These are phyloP conservation scores for Campylomormyrus tamandua DNA, from an alignment of 2,113 vertebrate genomes.

Conservation along the genomic window DNA sequence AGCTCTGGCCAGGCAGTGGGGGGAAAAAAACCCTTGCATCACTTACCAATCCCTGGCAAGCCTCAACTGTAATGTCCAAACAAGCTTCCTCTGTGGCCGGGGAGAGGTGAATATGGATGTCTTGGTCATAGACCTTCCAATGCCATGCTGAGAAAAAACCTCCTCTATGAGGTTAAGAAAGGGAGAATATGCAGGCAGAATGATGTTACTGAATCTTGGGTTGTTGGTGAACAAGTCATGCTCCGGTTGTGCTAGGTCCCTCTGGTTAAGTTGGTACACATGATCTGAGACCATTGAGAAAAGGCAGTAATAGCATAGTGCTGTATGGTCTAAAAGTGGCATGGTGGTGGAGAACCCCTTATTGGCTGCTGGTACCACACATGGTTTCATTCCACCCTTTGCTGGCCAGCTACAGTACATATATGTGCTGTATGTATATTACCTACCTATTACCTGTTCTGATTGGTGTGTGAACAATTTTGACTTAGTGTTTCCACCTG, in stretches of 20 bases:
- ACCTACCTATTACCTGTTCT: neutral
- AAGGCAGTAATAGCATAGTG: too few species aligned
- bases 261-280: too few species aligned
- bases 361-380: too few species aligned
- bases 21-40: neutral
- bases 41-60: neutral
- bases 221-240: neutral
- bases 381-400: too few species aligned
- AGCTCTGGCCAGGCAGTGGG: neutral
- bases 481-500: neutral
- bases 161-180: neutral
- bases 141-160: neutral
- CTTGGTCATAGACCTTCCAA: neutral
- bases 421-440: neutral
- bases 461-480: neutral
- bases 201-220: neutral
- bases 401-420: neutral
- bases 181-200: neutral
- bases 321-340: too few species aligned
- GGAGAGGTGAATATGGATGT: neutral
- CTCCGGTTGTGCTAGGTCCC: too few species aligned
- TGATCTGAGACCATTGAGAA: too few species aligned
- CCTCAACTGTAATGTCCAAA: neutral
- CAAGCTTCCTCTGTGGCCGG: neutral
- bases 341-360: too few species aligned